phyloP scores from a whole-genome alignment of 1,140 invertebrate genomes.

The Ceratina australensis region DNA sequence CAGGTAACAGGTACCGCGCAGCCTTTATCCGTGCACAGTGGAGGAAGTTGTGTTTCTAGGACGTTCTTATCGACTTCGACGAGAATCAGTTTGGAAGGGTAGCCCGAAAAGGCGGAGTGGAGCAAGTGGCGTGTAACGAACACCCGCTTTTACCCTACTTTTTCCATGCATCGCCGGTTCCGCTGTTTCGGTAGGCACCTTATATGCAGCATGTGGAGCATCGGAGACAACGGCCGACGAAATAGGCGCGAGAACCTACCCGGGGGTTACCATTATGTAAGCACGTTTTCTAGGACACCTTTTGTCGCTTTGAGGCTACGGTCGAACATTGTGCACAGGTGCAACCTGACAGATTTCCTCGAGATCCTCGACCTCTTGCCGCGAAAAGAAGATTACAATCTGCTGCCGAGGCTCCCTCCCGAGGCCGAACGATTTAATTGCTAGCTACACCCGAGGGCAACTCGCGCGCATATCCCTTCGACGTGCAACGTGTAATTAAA shows the following conservation, averaged over 20 bases:
- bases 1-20: no score
- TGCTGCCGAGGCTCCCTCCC: not conserved
- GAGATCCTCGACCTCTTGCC: not conserved
- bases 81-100: not conserved
- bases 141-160: constrained; percentile 27
- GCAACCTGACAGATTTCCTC: constrained; percentile 33
- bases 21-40: not conserved
- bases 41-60: not conserved
- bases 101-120: not conserved
- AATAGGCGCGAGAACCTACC: not conserved
- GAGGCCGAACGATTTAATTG: no score
- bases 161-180: not conserved
- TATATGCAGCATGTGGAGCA: no score
- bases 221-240: constrained; percentile 14
- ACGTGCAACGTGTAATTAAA: no score
- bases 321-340: constrained; percentile 18
- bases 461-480: no score
- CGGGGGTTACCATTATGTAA: not conserved
- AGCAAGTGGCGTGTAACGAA: not conserved
- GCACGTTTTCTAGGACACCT: constrained; percentile 28
- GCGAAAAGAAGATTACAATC: constrained; percentile 13
- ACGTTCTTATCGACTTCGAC: not conserved
- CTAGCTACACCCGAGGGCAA: no score
- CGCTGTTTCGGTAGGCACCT: not conserved
- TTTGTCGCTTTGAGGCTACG: constrained; percentile 43